Evolutionary conservation across 2,797 vertebrate genomes (phyloP), one percentile per base, ranked within the genome.

Genomic region (Ctenopoma kingsleyae): DNA sequence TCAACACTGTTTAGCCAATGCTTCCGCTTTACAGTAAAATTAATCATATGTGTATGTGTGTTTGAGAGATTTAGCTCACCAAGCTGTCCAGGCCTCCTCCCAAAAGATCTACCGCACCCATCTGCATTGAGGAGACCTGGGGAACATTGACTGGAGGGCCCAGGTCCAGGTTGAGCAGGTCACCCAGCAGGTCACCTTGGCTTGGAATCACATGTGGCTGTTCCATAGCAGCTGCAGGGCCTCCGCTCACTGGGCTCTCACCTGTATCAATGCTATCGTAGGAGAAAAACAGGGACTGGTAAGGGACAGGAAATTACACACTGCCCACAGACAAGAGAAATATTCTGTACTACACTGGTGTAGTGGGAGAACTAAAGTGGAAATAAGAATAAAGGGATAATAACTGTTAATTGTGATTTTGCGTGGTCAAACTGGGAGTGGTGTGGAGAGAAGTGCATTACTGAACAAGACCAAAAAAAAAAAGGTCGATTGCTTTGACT

Each of bases 51-150:
- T 46, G 40, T 12, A 12, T 69, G 36, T 38, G 7, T 22, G 2
- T 59, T 35, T 41, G 9, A 44, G 53, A 49, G 3, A 50, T 46
- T 9, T 11, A 27, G 32, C 96, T 96, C 92, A 99, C 98, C 97
- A 99, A 87, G 82, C 96, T 98, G 91, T 99, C 98, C 76, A 99
- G 92, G 25, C 98, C 98, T 80, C 97, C 98, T 74, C 98, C 98
- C 58, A 99, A 92, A 55, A 99, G 96, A 83, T 99, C 98, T 83
- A 99, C 97, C 0, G 97, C 98, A 6, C 97, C 98, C 96, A 98
- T 98, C 91, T 98, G 98, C 95, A 99, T 97, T 77, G 95, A 93
- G 55, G 96, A 96, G 36, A 97, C 96, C 75, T 99, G 97, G 17
- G 97, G 97, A 52, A 98, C 97, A 6, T 98, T 99, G 89, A 97